Conservation (phyloP, 2,113 vertebrate species). For the Natator depressus region DNA sequence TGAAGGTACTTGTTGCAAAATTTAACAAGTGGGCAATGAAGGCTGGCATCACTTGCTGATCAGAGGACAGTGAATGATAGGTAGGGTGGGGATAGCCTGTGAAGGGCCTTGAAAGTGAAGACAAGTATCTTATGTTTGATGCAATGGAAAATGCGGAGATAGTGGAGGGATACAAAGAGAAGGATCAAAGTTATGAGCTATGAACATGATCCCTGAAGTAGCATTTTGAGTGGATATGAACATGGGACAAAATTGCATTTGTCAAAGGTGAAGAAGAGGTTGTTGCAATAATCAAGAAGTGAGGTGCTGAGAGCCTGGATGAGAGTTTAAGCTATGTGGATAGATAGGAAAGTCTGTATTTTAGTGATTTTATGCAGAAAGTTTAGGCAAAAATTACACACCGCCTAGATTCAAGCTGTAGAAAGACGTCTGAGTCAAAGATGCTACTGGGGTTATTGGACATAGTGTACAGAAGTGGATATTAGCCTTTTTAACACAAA, state of each 20-base stretch:
- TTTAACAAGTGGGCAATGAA: constrained; percentile 16
- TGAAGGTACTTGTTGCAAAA: constrained; percentile 46
- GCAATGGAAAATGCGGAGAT: neutral
- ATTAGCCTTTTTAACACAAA: neutral
- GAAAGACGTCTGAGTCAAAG: neutral
- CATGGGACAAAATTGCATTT: neutral
- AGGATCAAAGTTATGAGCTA: neutral
- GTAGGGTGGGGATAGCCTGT: neutral
- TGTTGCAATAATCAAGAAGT: constrained; percentile 46
- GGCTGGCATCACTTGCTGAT: neutral
- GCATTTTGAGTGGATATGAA: neutral
- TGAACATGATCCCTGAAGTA: constrained; percentile 10
- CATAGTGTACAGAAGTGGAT: neutral
- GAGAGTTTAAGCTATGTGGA: constrained; percentile 29
- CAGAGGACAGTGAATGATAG: neutral
- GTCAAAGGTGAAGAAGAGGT: constrained; percentile 34
- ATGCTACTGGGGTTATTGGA: neutral
- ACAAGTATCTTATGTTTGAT: constrained; percentile 25
- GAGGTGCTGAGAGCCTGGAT: constrained; percentile 46
- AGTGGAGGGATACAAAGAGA: neutral
- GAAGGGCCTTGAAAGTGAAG: constrained; percentile 40
- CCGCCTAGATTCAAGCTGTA: neutral
- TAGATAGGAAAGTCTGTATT: neutral
- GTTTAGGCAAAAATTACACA: constrained; percentile 51
- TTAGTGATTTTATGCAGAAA: constrained; percentile 47